phyloP scores from a whole-genome alignment of 2,797 vertebrate genomes.

The Poliocrania exsul region DNA sequence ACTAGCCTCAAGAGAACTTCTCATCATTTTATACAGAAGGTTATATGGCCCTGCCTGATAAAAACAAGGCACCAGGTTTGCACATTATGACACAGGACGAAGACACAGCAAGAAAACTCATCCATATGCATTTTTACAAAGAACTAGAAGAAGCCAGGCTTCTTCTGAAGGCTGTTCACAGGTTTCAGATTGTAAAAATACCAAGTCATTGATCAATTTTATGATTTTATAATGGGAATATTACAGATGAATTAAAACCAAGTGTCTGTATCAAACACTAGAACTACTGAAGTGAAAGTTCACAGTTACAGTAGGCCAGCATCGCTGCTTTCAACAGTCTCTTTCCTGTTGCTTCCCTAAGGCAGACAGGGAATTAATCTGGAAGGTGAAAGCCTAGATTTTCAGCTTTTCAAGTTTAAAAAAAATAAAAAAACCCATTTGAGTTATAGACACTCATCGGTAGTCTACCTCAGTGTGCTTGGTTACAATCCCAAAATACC shows the following conservation, averaged over 20 bases:
- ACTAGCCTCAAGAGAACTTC: not conserved
- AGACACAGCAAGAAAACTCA: not conserved
- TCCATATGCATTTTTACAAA: not conserved
- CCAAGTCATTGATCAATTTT: not conserved
- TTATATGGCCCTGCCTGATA: not conserved
- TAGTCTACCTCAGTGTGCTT: not conserved
- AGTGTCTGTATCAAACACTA: not conserved
- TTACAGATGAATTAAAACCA: constrained; percentile 21
- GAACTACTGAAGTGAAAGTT: not conserved
- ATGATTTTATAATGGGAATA: not conserved
- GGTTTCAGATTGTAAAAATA: not conserved
- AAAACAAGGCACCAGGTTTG: not conserved
- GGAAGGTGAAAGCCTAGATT: not conserved
- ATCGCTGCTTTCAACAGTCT: not conserved
- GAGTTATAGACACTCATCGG: not conserved
- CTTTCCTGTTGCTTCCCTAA: not conserved
- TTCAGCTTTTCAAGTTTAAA: not conserved
- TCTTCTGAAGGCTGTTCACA: not conserved
- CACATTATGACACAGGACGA: not conserved
- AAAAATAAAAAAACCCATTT: not conserved
- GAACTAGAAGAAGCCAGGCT: not conserved
- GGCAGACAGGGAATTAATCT: not conserved
- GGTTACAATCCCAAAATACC: not conserved
- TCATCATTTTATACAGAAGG: not conserved
- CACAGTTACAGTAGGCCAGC: not conserved